Conservation (phyloP, 2,113 vertebrate species). For the Melanerpes formicivorus region DNA sequence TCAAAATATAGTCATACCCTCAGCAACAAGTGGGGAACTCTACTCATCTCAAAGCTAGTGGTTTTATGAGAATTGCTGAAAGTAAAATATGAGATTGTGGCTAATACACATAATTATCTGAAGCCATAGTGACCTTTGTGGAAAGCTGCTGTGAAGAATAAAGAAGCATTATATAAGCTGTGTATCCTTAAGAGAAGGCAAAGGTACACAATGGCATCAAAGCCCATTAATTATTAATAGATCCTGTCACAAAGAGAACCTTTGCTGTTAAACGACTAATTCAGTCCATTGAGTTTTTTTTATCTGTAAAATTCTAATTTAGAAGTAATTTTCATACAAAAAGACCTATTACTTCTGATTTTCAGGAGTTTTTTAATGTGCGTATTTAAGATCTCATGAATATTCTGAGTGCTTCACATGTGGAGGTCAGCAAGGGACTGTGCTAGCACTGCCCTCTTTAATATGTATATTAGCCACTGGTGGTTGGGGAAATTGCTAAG, state of each 20-base stretch:
- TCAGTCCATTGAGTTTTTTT: constrained; percentile 12
- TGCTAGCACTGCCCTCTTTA: constrained; percentile 45
- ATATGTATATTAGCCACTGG: constrained; percentile 60
- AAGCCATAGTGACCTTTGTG: background rate
- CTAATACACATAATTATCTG: background rate
- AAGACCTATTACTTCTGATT: background rate
- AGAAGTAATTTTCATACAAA: background rate
- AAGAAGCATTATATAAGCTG: background rate
- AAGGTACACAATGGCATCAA: background rate
- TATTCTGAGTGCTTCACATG: constrained; percentile 34
- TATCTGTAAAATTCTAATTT: background rate
- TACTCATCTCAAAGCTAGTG: background rate
- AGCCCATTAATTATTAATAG: background rate
- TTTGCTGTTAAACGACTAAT: background rate
- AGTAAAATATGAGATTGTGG: background rate
- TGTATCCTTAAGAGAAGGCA: background rate
- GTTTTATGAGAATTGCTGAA: background rate
- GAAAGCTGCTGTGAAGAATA: background rate
- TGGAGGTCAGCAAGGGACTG: constrained; percentile 49
- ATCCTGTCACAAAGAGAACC: background rate
- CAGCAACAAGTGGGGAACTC: background rate
- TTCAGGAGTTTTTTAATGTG: background rate
- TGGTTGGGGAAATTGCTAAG: constrained; percentile 32
- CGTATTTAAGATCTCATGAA: constrained; percentile 16
- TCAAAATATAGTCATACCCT: background rate